Percentiles rank a stretch among this genome's conserved stretches.
phyloP scores from a whole-genome alignment of 1,140 invertebrate species.

The Drosophila pallidifrons region DNA sequence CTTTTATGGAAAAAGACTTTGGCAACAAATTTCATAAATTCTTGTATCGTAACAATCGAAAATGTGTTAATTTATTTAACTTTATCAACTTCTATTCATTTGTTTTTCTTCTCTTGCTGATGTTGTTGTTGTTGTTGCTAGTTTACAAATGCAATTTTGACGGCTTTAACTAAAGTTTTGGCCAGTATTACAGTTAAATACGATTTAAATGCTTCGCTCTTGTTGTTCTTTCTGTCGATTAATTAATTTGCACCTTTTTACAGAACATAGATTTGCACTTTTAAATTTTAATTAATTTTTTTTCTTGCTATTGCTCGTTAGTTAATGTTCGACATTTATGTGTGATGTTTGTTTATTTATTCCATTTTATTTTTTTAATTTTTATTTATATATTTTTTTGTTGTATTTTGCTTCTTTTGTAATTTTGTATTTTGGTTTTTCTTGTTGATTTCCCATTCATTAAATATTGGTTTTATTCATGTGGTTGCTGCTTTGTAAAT shows the following conservation, averaged over 20 bases:
- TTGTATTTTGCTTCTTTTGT: conserved; percentile 7
- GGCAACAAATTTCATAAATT: conserved; percentile 30
- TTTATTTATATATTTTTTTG: not conserved
- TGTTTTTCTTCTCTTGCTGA: conserved; percentile 14
- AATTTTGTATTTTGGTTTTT: conserved; percentile 35
- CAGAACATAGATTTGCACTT: conserved; percentile 35
- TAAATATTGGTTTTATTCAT: conserved; percentile 61
- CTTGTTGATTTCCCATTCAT: conserved; percentile 41
- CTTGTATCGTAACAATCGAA: conserved; percentile 30
- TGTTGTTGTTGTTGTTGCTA: conserved; percentile 48
- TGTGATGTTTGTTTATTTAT: conserved; percentile 9
- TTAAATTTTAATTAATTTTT: conserved; percentile 35
- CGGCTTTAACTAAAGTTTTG: conserved; percentile 67
- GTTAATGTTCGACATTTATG: conserved; percentile 35
- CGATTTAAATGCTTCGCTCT: conserved; percentile 73
- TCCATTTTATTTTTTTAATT: conserved; percentile 15
- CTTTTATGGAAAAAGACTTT: conserved; percentile 26
- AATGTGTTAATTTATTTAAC: conserved; percentile 24
- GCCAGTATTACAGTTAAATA: conserved; percentile 72
- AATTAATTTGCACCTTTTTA: conserved; percentile 59
- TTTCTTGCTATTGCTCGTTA: conserved; percentile 31
- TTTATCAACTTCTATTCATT: too few species aligned
- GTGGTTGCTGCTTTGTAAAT: conserved; percentile 73
- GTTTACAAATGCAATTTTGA: conserved; percentile 81
- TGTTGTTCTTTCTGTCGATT: conserved; percentile 47